Percentiles rank a stretch among this genome's conserved stretches.
Conservation (phyloP, 2,888 invertebrate genomes). For the Zeuzera pyrina region DNA sequence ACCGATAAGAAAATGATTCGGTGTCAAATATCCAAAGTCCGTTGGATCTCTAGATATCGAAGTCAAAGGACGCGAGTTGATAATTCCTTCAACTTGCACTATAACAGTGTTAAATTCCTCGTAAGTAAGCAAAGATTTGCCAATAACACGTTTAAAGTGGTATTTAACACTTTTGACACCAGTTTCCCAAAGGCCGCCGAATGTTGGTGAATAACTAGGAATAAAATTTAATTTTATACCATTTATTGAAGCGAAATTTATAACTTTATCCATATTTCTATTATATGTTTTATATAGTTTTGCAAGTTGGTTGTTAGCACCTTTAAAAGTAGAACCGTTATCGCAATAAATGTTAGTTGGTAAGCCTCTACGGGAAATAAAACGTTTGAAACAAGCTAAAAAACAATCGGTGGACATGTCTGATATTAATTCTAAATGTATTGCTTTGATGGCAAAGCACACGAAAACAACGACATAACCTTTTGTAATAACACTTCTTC, state of each 20-base stretch:
- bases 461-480: constrained; percentile 3
- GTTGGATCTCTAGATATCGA: constrained; percentile 17
- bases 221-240: constrained; percentile 21
- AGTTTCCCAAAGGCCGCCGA: constrained; percentile 24
- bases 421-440: no score
- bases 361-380: constrained; percentile 6
- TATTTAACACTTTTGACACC: constrained; percentile 19
- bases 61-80: constrained; percentile 19
- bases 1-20: constrained; percentile 9
- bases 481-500: background rate
- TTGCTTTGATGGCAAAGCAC: constrained; percentile 6
- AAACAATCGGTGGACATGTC: no score
- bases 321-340: constrained; percentile 10
- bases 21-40: no score
- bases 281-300: constrained; percentile 7
- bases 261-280: constrained; percentile 3
- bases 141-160: constrained; percentile 17
- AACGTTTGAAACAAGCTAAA: constrained; percentile 10
- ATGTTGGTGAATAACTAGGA: constrained; percentile 20
- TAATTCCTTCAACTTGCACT: no score
- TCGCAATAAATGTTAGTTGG: constrained; percentile 11
- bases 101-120: no score
- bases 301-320: constrained; percentile 8
- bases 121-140: no score
- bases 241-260: constrained; percentile 1